phyloP scores from a whole-genome alignment of 2,797 vertebrate species.

The Pseudopleuronectes americanus region DNA sequence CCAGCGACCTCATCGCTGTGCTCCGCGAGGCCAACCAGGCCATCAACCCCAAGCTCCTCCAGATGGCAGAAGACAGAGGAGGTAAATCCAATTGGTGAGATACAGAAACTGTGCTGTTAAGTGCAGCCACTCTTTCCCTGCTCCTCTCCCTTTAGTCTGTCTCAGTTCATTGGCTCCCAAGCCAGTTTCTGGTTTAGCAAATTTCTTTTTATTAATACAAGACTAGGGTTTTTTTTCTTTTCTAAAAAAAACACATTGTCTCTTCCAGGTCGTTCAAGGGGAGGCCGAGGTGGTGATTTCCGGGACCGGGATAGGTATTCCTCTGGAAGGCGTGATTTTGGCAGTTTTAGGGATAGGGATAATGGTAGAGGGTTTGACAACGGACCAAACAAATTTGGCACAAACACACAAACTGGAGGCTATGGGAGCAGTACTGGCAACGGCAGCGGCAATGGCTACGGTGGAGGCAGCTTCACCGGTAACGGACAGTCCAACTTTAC shows the following conservation, averaged over 20 bases:
- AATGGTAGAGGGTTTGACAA: conserved; percentile 90
- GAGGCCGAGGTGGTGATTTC: conserved; percentile 91
- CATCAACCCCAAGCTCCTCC: conserved; percentile 99
- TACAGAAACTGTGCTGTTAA: conserved; percentile 86
- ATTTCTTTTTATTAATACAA: background rate
- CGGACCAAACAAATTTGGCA: conserved; percentile 91
- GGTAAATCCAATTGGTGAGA: conserved; percentile 95
- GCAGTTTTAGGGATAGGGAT: conserved; percentile 93
- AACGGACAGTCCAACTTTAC: conserved; percentile 89
- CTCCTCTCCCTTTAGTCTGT: conserved; percentile 28
- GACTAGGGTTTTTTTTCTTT: too few species aligned
- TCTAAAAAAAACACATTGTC: background rate
- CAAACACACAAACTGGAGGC: conserved; percentile 90
- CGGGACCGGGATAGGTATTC: conserved; percentile 95
- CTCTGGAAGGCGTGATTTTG: conserved; percentile 95
- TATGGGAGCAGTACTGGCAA: conserved; percentile 74
- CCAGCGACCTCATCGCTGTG: conserved; percentile 96
- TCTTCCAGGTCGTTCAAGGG: conserved; percentile 95
- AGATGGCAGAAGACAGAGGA: conserved; percentile 99
- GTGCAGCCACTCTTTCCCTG: conserved; percentile 58
- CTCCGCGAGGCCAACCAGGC: conserved; percentile 99
- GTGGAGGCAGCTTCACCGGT: conserved; percentile 82
- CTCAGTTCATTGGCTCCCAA: conserved; percentile 16
- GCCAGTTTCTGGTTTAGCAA: background rate
- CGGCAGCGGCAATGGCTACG: conserved; percentile 68